Base-by-base conservation (phyloP, 2,797 vertebrate species). In the Betta splendens region DNA sequence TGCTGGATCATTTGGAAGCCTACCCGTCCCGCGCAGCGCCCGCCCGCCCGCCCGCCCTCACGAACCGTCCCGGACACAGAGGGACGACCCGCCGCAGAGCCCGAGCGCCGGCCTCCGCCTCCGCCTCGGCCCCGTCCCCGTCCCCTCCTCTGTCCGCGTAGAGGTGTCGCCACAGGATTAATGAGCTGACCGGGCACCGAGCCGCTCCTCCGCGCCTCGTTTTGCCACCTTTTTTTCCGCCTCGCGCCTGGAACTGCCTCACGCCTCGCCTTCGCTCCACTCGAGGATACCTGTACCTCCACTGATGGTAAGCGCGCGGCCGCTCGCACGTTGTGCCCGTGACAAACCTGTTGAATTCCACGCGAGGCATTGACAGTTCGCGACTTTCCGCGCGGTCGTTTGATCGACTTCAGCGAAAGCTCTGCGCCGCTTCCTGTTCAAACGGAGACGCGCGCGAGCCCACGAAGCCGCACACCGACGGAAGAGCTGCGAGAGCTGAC, bases 241-340 rank as follows among this genome's bases (percentile, higher is more conserved):
- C 62, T 70, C 72, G 21, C 75, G 80, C 77, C 78, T 77, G 90
- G 89, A n/a, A 90, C 80, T 83, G 84, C 36, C 64, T 76, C 68
- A 49, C 67, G 68, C 56, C 62, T 78, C 72, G 65, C 58, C 63
- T 59, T 77, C 71, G 57, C 51, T 83, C 56, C 67, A 61, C 69
- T 79, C 64, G 78, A 82, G 89, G 88, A 91, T 82, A 90, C 86
- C 81, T 88, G 91, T 70, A 89, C 89, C 85, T 80, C 82, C 75
- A 85, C 89, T 91, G 87, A 93, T 93, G 92, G 92, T 93, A 88
- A 92, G 91, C 58, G 23, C 69, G 48, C 50, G 22, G 62, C 51
- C 11, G 9, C 57, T 13, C 16, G 43, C 72, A 46, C 61, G 40
- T 56, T 52, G n/a, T 9, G 29, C 52, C 33, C 46, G 25, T 2